Base-by-base conservation (phyloP, 35 echinoderm and acorn worm genomes). In the Chiridota heheva region DNA sequence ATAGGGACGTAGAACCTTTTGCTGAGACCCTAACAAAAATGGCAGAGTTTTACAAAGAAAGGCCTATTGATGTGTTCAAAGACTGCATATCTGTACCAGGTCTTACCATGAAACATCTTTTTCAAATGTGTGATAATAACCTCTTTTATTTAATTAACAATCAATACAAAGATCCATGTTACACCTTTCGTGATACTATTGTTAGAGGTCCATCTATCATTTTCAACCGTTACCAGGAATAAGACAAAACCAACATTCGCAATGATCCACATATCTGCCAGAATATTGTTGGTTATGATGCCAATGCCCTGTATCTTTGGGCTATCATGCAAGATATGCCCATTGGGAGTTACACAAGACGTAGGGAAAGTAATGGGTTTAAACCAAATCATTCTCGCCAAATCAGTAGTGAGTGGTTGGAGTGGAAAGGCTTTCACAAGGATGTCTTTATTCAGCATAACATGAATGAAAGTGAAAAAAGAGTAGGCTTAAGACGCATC, bases 51-150 rank as follows among this genome's bases (percentile, higher is more conserved):
- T 87, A 81, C 32, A 36, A 20, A 43, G 7, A 63, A 27, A 29
- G 74, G 3, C 18, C 2, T 5, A 78, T 78, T 34, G 48, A 78
- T 33, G 31, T 38, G 36, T 78, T 78, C 13, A 81, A 81, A 81
- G 60, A 67, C 22, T 72, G 63, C 7, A 87, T 87, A 18, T 87
- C 85, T 0, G 85, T 87, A 18, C 85, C 75, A 2, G 74, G 85
- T n/a, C 73, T 87, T 15, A 78, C 71, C 56, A 17, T 86, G 25
- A 29, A 57, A 27, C 80, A 87, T 13, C 29, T 78, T 6, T 58
- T 78, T 20, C 4, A 78, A 44, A 15, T 7, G 13, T 38, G 46
- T 33, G 29, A 36, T 3, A 69, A 74, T 18, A 77, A 34, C 0
- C 51, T 35, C 27, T 89, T 89, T 34, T 38, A 26, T 6, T 7